A percentile compares a stretch with the other conserved stretches of the same genome.
phyloP scores from a whole-genome alignment of 2,888 invertebrate species.

The Agrypnus murinus region DNA sequence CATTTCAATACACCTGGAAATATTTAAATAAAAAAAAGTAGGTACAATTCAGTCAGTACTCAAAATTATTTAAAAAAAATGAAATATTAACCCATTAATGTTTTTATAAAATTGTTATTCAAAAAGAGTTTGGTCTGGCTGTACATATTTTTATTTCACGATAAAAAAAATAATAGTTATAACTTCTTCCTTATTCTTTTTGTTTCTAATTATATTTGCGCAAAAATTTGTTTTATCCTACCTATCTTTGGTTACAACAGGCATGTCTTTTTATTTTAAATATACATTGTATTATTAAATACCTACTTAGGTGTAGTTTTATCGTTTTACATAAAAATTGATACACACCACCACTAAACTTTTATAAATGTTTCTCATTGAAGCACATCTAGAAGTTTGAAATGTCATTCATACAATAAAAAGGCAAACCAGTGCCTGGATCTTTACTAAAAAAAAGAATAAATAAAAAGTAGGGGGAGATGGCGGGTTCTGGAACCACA shows the following conservation, averaged over 20 bases:
- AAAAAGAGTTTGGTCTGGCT: background rate
- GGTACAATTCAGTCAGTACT: no score
- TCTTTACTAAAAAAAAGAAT: background rate
- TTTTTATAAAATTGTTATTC: no score
- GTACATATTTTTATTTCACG: background rate
- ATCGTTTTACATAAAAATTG: background rate
- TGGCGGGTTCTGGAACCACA: no score
- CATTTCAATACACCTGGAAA: no score
- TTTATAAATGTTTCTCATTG: background rate
- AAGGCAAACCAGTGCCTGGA: background rate
- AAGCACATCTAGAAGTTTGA: background rate
- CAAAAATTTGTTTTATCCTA: background rate
- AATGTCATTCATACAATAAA: background rate
- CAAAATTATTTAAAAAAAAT: no score
- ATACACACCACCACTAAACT: background rate
- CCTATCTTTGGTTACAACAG: conserved; percentile 25
- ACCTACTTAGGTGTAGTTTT: no score
- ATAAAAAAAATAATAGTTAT: conserved; percentile 6
- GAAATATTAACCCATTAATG: no score
- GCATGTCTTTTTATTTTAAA: conserved; percentile 15
- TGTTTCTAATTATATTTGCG: no score
- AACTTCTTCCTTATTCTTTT: background rate
- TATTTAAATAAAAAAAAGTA: no score
- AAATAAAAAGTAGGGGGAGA: no score
- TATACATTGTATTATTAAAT: background rate